Evolutionary conservation across 2,888 invertebrate species (phyloP), one percentile per base, ranked within the genome.

Genomic region (Pediacus dermestoides): DNA sequence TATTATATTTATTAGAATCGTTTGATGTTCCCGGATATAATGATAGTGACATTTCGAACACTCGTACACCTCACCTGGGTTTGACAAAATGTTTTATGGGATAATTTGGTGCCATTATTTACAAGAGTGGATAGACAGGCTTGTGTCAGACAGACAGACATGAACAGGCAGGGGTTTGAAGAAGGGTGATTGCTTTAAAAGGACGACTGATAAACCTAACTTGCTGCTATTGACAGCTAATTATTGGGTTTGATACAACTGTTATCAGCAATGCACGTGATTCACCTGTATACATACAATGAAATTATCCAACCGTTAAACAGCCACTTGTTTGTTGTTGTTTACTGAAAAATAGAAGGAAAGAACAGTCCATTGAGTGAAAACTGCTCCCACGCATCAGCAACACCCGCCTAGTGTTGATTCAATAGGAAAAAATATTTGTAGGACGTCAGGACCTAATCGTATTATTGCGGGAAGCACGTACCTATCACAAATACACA

Each of bases 171-270:
- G 46, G 44, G 45, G 43, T 48, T 48, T 52, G 48, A 47, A 51
- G 50, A 51, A 48, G 51, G 51, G 45, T 42, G 42, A 49, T 48
- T 32, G 35, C 42, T 35, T 38, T 32, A 44, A 49, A 51, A 47
- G 46, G 43, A 39, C 40, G 40, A 33, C 45, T 30, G 50, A 52
- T 50, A 50, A 53, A 48, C 41, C 34, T 30, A 31, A 40, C 41
- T 43, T 50, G 45, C 57, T 61, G 61, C 50, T 52, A 59, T 55
- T 58, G 62, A 60, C 63, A 63, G 60, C 58, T 60, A 60, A 63
- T 61, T 63, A 59, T 55, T 57, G 50, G 50, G 50, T 44, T 49
- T 42, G 56, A 57, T 59, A 53, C 54, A 56, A 58, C 55, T 53
- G 56, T 56, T 55, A 55, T 58, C 55, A 47, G 53, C 42, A 51